phyloP scores from a whole-genome alignment of 1,140 invertebrate species.

The Halyomorpha halys region DNA sequence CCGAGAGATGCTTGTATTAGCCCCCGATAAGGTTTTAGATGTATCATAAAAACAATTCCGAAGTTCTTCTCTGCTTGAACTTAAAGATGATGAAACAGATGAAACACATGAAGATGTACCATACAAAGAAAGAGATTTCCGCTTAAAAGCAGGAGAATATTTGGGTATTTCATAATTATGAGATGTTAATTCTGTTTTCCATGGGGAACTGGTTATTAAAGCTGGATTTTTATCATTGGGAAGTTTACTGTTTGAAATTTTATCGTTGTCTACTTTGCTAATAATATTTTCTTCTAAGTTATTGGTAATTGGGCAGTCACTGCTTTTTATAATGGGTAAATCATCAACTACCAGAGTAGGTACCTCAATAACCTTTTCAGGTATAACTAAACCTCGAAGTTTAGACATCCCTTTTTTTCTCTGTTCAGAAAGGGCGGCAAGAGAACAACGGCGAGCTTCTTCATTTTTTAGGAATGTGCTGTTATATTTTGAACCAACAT shows the following conservation, averaged over 20 bases:
- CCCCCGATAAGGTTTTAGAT: conserved; percentile 11
- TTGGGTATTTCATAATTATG: conserved; percentile 52
- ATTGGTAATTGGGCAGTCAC: conserved; percentile 33
- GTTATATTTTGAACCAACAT: conserved; percentile 28
- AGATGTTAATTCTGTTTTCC: conserved; percentile 39
- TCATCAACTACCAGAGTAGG: conserved; percentile 46
- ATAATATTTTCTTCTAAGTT: conserved; percentile 26
- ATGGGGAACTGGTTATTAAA: conserved; percentile 34
- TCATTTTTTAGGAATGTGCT: conserved; percentile 19
- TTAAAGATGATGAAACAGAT: conserved; percentile 32
- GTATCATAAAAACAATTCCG: conserved; percentile 27
- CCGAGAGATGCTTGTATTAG: background rate
- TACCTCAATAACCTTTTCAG: conserved; percentile 50
- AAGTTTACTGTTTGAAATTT: background rate
- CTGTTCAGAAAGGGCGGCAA: conserved; percentile 63
- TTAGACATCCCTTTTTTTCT: conserved; percentile 69
- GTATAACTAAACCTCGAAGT: conserved; percentile 72
- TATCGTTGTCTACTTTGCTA: conserved; percentile 27
- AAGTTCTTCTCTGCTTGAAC: conserved; percentile 32
- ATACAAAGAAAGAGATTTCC: conserved; percentile 55
- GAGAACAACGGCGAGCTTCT: conserved; percentile 41
- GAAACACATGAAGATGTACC: conserved; percentile 36
- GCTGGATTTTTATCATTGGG: conserved; percentile 18
- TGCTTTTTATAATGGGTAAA: conserved; percentile 71
- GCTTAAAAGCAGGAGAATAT: conserved; percentile 73